Conservation (phyloP, 1,140 invertebrate genomes). For the Drosophila kepulauana region DNA sequence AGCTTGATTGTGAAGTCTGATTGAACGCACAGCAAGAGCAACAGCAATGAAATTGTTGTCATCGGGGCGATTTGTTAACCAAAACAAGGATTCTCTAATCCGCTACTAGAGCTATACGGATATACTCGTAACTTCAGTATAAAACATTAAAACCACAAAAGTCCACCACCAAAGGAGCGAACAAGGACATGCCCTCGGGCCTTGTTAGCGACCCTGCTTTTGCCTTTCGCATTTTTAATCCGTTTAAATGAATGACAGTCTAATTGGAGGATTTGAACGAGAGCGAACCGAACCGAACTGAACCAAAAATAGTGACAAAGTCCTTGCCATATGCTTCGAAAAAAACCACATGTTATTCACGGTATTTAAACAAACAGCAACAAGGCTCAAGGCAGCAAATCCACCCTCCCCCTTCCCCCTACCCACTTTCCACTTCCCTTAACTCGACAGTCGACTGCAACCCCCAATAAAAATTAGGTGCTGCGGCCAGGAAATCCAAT, state of each 20-base stretch:
- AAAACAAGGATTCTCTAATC: slow-evolving; percentile 78
- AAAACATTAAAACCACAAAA: slow-evolving; percentile 63
- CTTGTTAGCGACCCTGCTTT: slow-evolving; percentile 35
- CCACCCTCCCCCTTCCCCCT: slow-evolving; percentile 2
- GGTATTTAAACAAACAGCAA: slow-evolving; percentile 84
- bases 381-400: slow-evolving; percentile 28
- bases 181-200: slow-evolving; percentile 26
- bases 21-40: slow-evolving; percentile 57
- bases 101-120: slow-evolving; percentile 37
- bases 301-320: slow-evolving; percentile 79
- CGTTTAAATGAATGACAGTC: slow-evolving; percentile 85
- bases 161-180: slow-evolving; percentile 33
- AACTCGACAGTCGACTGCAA: slow-evolving; percentile 11
- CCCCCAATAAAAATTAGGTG: slow-evolving; percentile 69
- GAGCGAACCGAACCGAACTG: slow-evolving; percentile 37
- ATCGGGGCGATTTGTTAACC: slow-evolving; percentile 73
- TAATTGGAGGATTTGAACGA: slow-evolving; percentile 83
- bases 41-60: slow-evolving; percentile 32
- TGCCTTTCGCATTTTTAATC: slow-evolving; percentile 77
- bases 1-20: slow-evolving; percentile 73
- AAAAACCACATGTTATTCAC: slow-evolving; percentile 85
- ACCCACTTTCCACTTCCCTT: too few species aligned
- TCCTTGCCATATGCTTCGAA: slow-evolving; percentile 84
- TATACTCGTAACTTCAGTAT: slow-evolving; percentile 8
- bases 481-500: slow-evolving; percentile 71